Conservation (phyloP, 2,113 vertebrate genomes). For the Baryphthengus martii region DNA sequence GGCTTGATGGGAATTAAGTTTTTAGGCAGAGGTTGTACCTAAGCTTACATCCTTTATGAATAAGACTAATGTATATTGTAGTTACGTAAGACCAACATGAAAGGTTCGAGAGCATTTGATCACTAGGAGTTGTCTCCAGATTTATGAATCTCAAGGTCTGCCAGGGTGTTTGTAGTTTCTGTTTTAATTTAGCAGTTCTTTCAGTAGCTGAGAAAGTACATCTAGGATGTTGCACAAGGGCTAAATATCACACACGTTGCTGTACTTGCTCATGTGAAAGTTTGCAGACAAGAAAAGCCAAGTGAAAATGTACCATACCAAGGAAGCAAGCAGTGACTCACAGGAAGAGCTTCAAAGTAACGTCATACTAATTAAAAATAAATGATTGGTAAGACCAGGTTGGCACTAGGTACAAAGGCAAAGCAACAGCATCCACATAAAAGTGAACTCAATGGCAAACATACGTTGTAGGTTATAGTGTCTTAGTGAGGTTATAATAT, state of each 20-base stretch:
- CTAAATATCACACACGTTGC: background rate
- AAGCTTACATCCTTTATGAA: background rate
- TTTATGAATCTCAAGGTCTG: background rate
- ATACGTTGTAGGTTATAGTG: background rate
- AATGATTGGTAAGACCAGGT: background rate
- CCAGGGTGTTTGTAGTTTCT: background rate
- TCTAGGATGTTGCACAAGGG: background rate
- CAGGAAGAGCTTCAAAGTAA: background rate
- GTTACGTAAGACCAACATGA: background rate
- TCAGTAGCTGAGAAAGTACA: background rate
- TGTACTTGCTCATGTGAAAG: background rate
- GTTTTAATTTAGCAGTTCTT: conserved; percentile 16
- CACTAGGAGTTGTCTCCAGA: background rate
- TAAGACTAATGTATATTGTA: background rate
- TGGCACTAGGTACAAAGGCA: background rate
- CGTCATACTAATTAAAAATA: background rate
- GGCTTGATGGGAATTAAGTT: background rate
- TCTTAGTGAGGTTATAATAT: too few relatives aligned
- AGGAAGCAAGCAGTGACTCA: background rate
- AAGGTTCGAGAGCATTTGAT: background rate
- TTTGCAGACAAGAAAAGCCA: background rate
- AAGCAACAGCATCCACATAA: background rate
- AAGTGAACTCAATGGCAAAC: background rate
- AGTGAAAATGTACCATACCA: background rate
- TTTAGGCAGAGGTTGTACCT: background rate